Percentiles rank a stretch among this genome's conserved stretches.
phyloP scores from a whole-genome alignment of 1,140 invertebrate genomes.

The Dysdera silvatica region DNA sequence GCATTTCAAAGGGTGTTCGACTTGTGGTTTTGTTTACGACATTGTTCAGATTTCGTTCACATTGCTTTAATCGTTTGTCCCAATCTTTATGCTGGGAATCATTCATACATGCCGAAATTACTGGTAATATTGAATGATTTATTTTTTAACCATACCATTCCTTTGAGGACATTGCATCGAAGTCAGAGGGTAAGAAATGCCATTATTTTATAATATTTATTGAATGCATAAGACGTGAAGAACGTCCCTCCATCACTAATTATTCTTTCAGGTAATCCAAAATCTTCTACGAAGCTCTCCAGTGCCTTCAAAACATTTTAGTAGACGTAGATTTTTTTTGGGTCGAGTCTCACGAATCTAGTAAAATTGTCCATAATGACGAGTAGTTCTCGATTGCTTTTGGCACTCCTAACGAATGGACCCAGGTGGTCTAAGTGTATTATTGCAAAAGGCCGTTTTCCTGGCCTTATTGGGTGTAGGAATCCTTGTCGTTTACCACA shows the following conservation, averaged over 20 bases:
- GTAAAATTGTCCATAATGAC: neutral
- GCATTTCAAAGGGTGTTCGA: conserved; percentile 2
- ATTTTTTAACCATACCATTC: neutral
- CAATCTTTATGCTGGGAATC: conserved; percentile 2
- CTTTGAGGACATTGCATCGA: neutral
- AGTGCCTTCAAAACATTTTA: neutral
- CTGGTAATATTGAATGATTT: neutral
- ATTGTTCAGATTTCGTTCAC: neutral
- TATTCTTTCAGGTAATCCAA: conserved; percentile 5
- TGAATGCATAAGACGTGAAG: conserved; percentile 3
- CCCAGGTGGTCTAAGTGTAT: conserved; percentile 5
- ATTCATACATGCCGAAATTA: neutral
- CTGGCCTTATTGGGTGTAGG: conserved; percentile 2
- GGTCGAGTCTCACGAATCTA: neutral
- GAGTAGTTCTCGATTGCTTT: neutral
- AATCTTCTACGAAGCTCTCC: neutral
- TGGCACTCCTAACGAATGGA: neutral
- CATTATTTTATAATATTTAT: neutral
- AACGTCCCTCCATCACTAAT: neutral
- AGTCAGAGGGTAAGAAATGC: neutral
- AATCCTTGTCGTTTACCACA: conserved; percentile 11
- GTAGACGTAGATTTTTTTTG: neutral
- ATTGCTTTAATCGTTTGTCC: neutral
- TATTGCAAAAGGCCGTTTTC: neutral
- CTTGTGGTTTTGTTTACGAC: neutral